A percentile compares a stretch with the other conserved stretches of the same genome.
Evolutionary conservation across 2,797 vertebrate genomes (phyloP).

Genomic region (Clarias laeviceps): DNA sequence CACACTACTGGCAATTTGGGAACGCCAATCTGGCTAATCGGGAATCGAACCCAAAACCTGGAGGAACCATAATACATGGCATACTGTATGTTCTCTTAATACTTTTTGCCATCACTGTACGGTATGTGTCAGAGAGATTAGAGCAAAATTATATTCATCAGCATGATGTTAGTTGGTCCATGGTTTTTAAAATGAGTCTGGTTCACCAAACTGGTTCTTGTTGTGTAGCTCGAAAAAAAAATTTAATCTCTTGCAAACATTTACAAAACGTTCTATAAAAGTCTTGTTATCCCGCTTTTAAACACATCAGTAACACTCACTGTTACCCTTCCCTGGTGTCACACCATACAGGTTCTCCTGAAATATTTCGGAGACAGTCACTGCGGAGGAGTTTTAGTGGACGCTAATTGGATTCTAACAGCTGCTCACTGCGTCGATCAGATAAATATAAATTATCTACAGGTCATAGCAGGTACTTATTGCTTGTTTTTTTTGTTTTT

Average conservation of each 20-base stretch:
- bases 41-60: too few species aligned
- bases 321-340: not conserved
- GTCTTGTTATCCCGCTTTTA: not conserved
- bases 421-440: slow-evolving; percentile 85
- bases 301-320: not conserved
- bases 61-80: too few species aligned
- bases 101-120: too few species aligned
- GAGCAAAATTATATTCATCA: not conserved
- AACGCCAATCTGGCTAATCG: too few species aligned
- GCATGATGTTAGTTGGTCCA: not conserved
- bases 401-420: slow-evolving; percentile 81
- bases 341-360: slow-evolving; percentile 76
- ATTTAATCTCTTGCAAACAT: not conserved
- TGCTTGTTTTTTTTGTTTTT: not conserved
- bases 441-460: slow-evolving; percentile 48
- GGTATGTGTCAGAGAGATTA: not conserved
- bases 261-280: too few species aligned
- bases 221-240: not conserved
- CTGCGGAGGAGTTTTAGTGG: slow-evolving; percentile 83
- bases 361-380: slow-evolving; percentile 58
- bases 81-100: too few species aligned
- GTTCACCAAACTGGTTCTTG: not conserved
- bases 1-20: too few species aligned
- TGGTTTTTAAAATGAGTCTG: not conserved
- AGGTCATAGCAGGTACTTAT: slow-evolving; percentile 77